Evolutionary conservation across 1,140 invertebrate species (phyloP), one percentile per base, ranked within the genome.

Genomic region (Doryteuthis pealeii): DNA sequence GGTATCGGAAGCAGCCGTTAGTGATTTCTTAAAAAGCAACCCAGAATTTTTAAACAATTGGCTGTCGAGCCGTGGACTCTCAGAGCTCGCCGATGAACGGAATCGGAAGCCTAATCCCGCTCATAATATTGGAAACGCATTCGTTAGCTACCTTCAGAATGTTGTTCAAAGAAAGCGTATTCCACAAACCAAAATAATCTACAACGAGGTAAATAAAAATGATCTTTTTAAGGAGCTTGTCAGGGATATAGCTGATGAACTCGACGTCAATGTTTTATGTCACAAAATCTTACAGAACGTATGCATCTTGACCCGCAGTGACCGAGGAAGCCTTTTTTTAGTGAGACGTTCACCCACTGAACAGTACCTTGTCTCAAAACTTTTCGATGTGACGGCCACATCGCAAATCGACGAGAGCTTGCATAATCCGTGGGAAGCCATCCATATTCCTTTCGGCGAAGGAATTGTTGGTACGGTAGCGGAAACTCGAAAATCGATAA

Each of bases 391-490:
- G 26, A 86, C 82, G 8, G 80, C 80, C 33, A 81, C 79, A 32
- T 85, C 85, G 45, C 96, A 95, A 0, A 90, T 97, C 45, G 92
- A 95, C 83, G 94, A 97, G 86, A 83, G 82, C 4, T 71, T 91
- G 92, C 83, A 84, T 67, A 82, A 82, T 40, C 81, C 82, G 71
- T 77, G 79, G 66, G 85, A 80, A 54, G 84, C 84, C 70, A 75
- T 75, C 32, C 35, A 66, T 78, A 97, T 98, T 89, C 95, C 96
- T 15, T 96, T 97, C 78, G 96, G 96, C 86, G 92, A 96, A 78
- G 96, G 95, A n/a, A 96, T 96, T 80, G 97, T 95, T 15, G 95
- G 95, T 54, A 93, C 95, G 87, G 96, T 97, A 18, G 95, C 95
- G 35, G 94, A 94, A 22, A 96, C 95, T 40, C 95, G 95, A 75